Conservation (phyloP, 2,797 vertebrate genomes). For the Champsocephalus gunnari region DNA sequence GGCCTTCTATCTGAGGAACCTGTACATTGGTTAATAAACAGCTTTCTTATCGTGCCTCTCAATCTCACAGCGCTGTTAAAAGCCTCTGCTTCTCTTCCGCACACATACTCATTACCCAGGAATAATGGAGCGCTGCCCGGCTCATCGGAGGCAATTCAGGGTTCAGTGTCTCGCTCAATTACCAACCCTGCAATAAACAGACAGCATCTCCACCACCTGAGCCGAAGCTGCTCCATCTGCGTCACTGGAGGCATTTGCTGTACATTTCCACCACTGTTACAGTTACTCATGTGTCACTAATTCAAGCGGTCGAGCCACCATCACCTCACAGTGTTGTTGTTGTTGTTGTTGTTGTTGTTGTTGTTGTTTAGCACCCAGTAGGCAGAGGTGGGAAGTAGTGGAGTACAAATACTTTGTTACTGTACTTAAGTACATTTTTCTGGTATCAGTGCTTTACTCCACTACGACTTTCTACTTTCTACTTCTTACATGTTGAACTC, state of each 20-base stretch:
- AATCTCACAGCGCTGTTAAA: neutral
- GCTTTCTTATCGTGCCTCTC: neutral
- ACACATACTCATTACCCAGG: conserved; percentile 28
- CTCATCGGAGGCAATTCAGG: conserved; percentile 40
- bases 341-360: conserved; percentile 34
- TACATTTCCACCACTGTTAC: neutral
- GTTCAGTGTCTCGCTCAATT: conserved; percentile 25
- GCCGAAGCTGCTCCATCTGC: neutral
- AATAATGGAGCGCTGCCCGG: conserved; percentile 10
- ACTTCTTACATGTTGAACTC: too few relatives aligned
- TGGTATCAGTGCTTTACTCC: too few relatives aligned
- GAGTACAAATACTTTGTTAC: too few relatives aligned
- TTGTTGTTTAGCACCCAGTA: conserved; percentile 33
- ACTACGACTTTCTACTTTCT: too few relatives aligned
- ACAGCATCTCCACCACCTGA: conserved; percentile 24
- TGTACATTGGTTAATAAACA: neutral
- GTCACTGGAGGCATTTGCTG: neutral
- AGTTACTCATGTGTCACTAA: neutral
- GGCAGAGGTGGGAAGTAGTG: conserved; percentile 13
- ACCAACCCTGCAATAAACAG: conserved; percentile 21
- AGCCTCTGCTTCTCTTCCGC: conserved; percentile 1
- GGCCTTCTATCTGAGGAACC: neutral
- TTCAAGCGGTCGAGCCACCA: conserved; percentile 23
- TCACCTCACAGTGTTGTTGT: conserved; percentile 23
- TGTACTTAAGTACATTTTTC: too few relatives aligned